phyloP scores from a whole-genome alignment of 2,888 invertebrate species.

The Caenorhabditis japonica region DNA sequence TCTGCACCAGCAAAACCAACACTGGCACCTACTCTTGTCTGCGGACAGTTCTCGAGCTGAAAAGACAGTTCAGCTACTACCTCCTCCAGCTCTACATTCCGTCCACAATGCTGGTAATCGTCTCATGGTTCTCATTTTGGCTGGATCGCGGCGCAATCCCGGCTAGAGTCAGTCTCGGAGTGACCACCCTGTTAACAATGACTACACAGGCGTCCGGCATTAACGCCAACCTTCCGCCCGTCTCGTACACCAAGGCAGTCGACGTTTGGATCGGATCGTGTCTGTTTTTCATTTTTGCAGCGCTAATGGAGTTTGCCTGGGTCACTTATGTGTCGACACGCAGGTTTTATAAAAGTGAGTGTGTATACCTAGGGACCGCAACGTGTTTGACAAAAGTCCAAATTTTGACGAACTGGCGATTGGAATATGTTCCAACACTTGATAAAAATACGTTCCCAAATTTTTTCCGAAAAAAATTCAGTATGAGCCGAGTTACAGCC shows the following conservation, averaged over 20 bases:
- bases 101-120: constrained; percentile 83
- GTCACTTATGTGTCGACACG: too few species aligned
- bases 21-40: constrained; percentile 97
- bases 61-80: constrained; percentile 98
- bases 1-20: constrained; percentile 95
- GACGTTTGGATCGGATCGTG: constrained; percentile 57
- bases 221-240: constrained; percentile 84
- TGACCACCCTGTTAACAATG: constrained; percentile 95
- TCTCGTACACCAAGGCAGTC: too few species aligned
- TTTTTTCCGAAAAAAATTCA: too few species aligned
- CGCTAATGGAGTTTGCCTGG: too few species aligned
- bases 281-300: not conserved
- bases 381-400: too few species aligned
- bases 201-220: constrained; percentile 81
- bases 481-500: too few species aligned
- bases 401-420: too few species aligned
- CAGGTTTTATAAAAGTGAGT: too few species aligned
- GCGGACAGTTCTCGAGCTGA: constrained; percentile 94
- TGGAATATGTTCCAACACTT: too few species aligned
- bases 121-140: constrained; percentile 74
- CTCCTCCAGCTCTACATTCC: constrained; percentile 99
- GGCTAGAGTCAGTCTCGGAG: constrained; percentile 83
- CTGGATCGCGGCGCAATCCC: constrained; percentile 74
- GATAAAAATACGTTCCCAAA: too few species aligned
- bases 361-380: too few species aligned